Evolutionary conservation across 2,113 vertebrate genomes (phyloP), one percentile per base, ranked within the genome.

Genomic region (Epinephelus moara): DNA sequence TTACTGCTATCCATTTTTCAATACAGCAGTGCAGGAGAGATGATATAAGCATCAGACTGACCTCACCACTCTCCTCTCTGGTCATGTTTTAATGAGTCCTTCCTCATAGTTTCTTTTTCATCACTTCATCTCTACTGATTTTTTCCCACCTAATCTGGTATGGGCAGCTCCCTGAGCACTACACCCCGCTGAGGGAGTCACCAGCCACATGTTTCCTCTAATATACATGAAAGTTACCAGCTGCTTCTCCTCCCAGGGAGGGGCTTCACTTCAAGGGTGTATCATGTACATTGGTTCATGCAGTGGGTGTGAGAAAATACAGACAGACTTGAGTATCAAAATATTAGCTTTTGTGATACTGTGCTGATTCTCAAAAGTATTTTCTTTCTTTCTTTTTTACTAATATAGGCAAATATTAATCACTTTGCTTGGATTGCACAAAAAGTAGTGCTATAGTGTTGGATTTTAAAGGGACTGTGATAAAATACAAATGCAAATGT

Each of bases 131-230:
- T 21, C 45, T 64, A 10, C 10, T 21, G 23, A 18, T 49, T 13
- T 15, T 21, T 13, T n/a, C 1, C 8, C 19, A 30, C 33, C 13
- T 14, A 70, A 40, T 60, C 40, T 73, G 19, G 11, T 49, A 49
- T 25, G 52, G 53, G 17, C 53, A 45, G 17, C 64, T 76, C 27
- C 52, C 56, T 47, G 19, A 52, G 53, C 19, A 23, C 57, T 11
- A n/a, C 50, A 27, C 45, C 33, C 33, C 33, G 6, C 33, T 37
- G 67, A 64, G 25, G 56, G 64, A 50, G 25, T 40, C 56, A 21
- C 27, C 40, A 55, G 69, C 60, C 61, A 73, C 70, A 55, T 70
- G 50, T 68, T 60, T 66, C 30, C 62, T 52, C 30, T 81, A 15
- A 42, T 55, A 33, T 47, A 75, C 80, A 75, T 59, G 13, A 37